Percentiles rank a stretch among this genome's conserved stretches.
phyloP scores from a whole-genome alignment of 2,888 invertebrate genomes.

The Macrophya annulata region DNA sequence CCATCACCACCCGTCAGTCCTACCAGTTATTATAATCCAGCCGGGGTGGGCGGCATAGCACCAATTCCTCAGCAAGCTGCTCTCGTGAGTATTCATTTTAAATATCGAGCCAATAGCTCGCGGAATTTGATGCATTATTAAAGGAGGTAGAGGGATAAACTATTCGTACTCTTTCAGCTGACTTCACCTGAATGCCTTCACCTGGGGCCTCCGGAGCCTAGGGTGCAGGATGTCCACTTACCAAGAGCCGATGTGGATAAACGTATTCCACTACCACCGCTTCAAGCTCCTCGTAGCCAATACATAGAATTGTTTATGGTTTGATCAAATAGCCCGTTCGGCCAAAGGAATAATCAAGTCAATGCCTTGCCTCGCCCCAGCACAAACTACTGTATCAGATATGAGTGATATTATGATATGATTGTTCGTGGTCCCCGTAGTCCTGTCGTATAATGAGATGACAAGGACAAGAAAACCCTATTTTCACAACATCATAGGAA shows the following conservation, averaged over 20 bases:
- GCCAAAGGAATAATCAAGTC: slow-evolving; percentile 37
- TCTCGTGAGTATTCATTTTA: slow-evolving; percentile 63
- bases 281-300: slow-evolving; percentile 74
- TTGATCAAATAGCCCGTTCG: slow-evolving; percentile 59
- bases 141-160: neutral
- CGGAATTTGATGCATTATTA: neutral
- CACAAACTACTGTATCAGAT: slow-evolving; percentile 19
- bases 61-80: slow-evolving; percentile 74
- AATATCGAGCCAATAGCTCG: neutral
- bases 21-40: slow-evolving; percentile 90
- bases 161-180: slow-evolving; percentile 66
- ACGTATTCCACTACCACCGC: slow-evolving; percentile 70
- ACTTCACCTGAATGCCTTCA: slow-evolving; percentile 75
- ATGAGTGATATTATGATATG: slow-evolving; percentile 42
- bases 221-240: slow-evolving; percentile 70
- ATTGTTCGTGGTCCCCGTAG: slow-evolving; percentile 26
- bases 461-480: neutral
- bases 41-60: slow-evolving; percentile 75
- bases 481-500: slow-evolving; percentile 1
- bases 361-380: slow-evolving; percentile 43
- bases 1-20: slow-evolving; percentile 97
- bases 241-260: slow-evolving; percentile 75
- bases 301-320: slow-evolving; percentile 74
- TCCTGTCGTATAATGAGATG: slow-evolving; percentile 18
- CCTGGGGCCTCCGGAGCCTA: slow-evolving; percentile 69